Evolutionary conservation across 1,140 invertebrate genomes (phyloP).

Genomic region (Aphaenogaster floridana): DNA sequence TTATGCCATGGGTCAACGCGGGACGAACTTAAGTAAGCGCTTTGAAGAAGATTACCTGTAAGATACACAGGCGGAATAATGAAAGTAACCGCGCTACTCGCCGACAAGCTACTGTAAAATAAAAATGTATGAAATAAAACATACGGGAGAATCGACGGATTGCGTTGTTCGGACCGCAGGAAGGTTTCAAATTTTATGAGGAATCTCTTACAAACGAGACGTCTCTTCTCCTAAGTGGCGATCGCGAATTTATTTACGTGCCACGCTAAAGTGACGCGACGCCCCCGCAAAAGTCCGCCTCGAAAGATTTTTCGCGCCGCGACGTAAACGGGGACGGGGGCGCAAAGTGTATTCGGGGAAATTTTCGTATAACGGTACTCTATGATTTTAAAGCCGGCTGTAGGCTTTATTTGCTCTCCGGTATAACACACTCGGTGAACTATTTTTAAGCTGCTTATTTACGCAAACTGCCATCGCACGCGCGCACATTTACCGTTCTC

Average conservation of each 20-base stretch:
- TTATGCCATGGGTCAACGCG: conserved; percentile 60
- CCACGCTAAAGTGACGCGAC: background rate
- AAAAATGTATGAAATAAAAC: background rate
- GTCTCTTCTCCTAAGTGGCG: background rate
- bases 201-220: background rate
- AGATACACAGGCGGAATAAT: background rate
- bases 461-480: conserved; percentile 49
- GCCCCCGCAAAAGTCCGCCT: background rate
- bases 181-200: background rate
- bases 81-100: background rate
- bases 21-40: background rate
- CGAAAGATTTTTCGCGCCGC: background rate
- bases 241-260: background rate
- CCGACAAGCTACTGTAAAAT: background rate
- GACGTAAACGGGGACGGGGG: background rate
- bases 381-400: conserved; percentile 36
- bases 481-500: conserved; percentile 7
- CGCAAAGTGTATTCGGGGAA: background rate
- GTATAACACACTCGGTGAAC: conserved; percentile 40
- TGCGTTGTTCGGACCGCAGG: too few relatives aligned
- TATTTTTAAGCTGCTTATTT: conserved; percentile 64
- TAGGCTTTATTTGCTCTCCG: conserved; percentile 57
- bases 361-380: conserved; percentile 4
- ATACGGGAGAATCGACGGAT: background rate
- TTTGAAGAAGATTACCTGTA: background rate